Conservation (phyloP, 1,140 invertebrate species). For the Linepithema humile region DNA sequence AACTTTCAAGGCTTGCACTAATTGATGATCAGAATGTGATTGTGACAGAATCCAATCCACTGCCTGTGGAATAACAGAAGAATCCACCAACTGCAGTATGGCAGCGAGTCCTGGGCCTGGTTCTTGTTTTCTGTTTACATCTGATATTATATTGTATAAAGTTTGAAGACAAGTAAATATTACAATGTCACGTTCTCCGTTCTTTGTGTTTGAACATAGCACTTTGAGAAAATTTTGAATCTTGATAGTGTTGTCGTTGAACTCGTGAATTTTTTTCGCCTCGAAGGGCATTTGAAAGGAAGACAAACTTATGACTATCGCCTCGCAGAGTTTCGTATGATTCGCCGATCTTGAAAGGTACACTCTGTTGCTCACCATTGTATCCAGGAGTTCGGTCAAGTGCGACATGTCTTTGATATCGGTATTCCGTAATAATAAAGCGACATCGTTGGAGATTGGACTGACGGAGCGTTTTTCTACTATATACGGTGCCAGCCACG, state of each 20-base stretch:
- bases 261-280: constrained; percentile 57
- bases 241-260: constrained; percentile 60
- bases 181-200: constrained; percentile 62
- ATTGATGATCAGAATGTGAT: constrained; percentile 80
- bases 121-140: constrained; percentile 67
- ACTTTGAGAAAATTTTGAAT: constrained; percentile 69
- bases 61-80: constrained; percentile 79
- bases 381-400: constrained; percentile 66
- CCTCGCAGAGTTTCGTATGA: constrained; percentile 71
- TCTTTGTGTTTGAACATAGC: constrained; percentile 57
- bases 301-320: constrained; percentile 71
- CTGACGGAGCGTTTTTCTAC: constrained; percentile 38
- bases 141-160: constrained; percentile 78
- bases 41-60: constrained; percentile 80
- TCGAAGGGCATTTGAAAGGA: constrained; percentile 64
- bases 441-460: constrained; percentile 69
- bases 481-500: constrained; percentile 73
- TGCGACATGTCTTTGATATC: constrained; percentile 65
- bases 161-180: constrained; percentile 73
- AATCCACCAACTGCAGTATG: constrained; percentile 84
- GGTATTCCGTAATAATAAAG: constrained; percentile 61
- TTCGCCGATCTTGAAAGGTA: constrained; percentile 61
- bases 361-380: constrained; percentile 59
- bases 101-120: constrained; percentile 85
- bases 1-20: constrained; percentile 81